Base-by-base conservation (phyloP, 2,113 vertebrate genomes). In the Tichodroma muraria region DNA sequence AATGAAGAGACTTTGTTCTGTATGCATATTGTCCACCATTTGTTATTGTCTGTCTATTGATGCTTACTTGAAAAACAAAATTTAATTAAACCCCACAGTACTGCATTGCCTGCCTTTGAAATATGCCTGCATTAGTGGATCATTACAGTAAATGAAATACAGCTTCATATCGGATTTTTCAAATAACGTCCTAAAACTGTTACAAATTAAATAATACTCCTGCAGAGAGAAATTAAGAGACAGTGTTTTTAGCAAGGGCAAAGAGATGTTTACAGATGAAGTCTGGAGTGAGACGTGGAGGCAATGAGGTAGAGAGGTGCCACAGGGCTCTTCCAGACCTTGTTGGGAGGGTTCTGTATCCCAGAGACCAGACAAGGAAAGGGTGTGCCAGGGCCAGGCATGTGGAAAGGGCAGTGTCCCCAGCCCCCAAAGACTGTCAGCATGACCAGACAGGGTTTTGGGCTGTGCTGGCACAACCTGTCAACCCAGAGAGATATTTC, bases 111-210 rank as follows among this genome's bases (percentile, higher is more conserved):
- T 81, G 89, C 84, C 66, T 96, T 79, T 93, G 94, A 95, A 95
- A 91, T 91, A 94, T 44, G 87, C 85, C 89, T 8, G 18, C 87
- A 88, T 94, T 80, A 92, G 63, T 31, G 40, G 54, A 90, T 83
- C 88, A 80, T 96, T 96, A 97, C 86, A 94, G 86, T 60, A 96
- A 96, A 94, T 91, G 81, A 86, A 95, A 97, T 90, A 93, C 84
- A 85, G 86, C 70, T 94, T 95, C 91, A 44, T 45, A 85, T 25
- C 1, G 1, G 65, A 95, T 94, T 91, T 94, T 91, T 95, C 94
- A 94, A 95, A 76, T 71, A 92, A 75, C 0, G 1, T 85, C 93
- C 89, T 75, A 85, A 95, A 94, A 91, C 93, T 91, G 70, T 77
- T 89, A 93, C 93, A 96, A 91, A 97, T 94, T 92, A 91, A 94